These are phyloP conservation scores for Julus scanicus DNA, from an alignment of 2,888 invertebrate species.

Conservation along the genomic window DNA sequence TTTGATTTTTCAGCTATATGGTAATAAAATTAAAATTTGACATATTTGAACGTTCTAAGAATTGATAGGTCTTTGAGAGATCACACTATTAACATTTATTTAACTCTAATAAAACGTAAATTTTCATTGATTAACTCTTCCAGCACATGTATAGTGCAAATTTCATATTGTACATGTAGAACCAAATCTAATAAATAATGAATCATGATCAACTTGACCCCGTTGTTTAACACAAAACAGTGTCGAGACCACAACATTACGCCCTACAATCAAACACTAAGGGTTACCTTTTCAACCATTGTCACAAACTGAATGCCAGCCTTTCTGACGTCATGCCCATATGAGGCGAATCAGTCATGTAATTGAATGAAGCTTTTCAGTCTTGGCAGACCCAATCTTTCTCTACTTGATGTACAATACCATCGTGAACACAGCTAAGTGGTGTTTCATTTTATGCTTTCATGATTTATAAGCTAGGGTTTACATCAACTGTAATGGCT, in stretches of 20 bases:
- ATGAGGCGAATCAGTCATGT: background rate
- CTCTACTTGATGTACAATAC: background rate
- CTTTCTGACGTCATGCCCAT: background rate
- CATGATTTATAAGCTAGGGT: background rate
- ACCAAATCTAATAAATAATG: too few relatives aligned
- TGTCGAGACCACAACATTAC: too few relatives aligned
- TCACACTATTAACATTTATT: too few relatives aligned
- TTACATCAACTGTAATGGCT: background rate
- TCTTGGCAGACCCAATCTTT: background rate
- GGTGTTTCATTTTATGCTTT: slow-evolving; percentile 24
- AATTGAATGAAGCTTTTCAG: background rate
- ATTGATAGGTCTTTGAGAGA: too few relatives aligned
- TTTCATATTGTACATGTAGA: too few relatives aligned
- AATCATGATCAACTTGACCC: background rate
- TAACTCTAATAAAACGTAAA: too few relatives aligned
- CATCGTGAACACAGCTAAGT: background rate
- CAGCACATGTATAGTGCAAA: too few relatives aligned
- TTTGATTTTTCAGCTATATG: too few relatives aligned
- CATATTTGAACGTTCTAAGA: too few relatives aligned
- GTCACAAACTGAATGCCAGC: background rate
- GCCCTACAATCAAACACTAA: background rate
- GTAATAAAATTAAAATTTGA: too few relatives aligned
- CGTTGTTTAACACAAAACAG: background rate
- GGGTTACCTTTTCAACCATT: background rate
- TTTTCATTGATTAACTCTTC: too few relatives aligned